Evolutionary conservation across 2,888 invertebrate genomes (phyloP), one percentile per base, ranked within the genome.

Genomic region (Melanostoma mellinum): DNA sequence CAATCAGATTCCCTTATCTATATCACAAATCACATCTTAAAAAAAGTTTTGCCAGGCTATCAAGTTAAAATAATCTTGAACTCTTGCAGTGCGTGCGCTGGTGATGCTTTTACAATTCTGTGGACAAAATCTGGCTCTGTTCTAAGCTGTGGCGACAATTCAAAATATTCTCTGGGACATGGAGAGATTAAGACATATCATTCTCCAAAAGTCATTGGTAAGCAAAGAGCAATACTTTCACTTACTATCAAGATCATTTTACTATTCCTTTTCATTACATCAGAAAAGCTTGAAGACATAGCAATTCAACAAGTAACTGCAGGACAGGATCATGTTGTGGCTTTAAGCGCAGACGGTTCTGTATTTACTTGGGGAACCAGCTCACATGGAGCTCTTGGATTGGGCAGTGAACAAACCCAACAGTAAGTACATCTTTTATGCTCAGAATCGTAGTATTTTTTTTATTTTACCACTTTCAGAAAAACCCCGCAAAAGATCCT

Each of bases 321-420:
- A 86, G 95, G 95, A 0, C 89, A 92, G 20, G 92, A 93, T 82
- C 95, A 96, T 89, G 94, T 94, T 0, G 92, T 94, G 3, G 94
- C 93, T 0, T 90, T 95, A 20, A 93, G 93, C 33, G 91, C 92
- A 30, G 93, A 93, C 82, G 94, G 94, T 0, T 92, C 92, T 58
- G 92, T 95, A 10, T 95, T 93, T 87, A 92, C 94, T 8, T 96
- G 95, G 95, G 95, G 94, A 6, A 91, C 92, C 46, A 94, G 94
- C 40, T 33, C 81, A 0, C 80, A 87, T 6, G 95, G 95, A 0
- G 93, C 94, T 71, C 91, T 95, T 2, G 95, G 95, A 0, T 82
- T 91, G 20, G 90, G 91, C 10, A 89, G 88, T 56, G 86, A 88
- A 32, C 88, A 88, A 73, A 89, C 88, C 8, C 88, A 88, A 56